Evolutionary conservation across 2,888 invertebrate species (phyloP).

Genomic region (Calameuta filiformis): DNA sequence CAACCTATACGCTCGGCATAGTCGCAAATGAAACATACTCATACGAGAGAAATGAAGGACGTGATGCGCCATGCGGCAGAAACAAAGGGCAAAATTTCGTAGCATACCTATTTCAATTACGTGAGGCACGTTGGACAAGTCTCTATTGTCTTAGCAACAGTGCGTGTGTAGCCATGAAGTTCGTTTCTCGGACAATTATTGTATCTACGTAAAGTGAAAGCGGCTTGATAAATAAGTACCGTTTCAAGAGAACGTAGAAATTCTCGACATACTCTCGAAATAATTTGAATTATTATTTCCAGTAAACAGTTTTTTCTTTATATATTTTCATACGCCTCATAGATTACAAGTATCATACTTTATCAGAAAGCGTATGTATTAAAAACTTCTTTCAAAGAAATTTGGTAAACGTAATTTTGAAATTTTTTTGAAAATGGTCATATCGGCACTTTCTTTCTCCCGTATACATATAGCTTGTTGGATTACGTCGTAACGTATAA

Average conservation of each 20-base stretch:
- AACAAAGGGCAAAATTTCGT: neutral
- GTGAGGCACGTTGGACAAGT: neutral
- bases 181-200: neutral
- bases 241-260: neutral
- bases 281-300: neutral
- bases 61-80: neutral
- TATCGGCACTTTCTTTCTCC: neutral
- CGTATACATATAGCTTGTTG: too few species aligned
- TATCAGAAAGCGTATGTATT: neutral
- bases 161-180: neutral
- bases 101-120: neutral
- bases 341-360: neutral
- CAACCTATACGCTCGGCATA: neutral
- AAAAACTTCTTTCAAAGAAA: neutral
- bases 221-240: neutral
- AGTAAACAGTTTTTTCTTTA: neutral
- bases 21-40: neutral
- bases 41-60: neutral
- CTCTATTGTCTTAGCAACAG: neutral
- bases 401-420: neutral
- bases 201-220: neutral
- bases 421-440: neutral
- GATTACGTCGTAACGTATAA: neutral
- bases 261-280: neutral
- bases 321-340: too few species aligned